These are phyloP conservation scores for Oncorhynchus tshawytscha DNA, from an alignment of 2,113 vertebrate genomes.

Conservation along the genomic window DNA sequence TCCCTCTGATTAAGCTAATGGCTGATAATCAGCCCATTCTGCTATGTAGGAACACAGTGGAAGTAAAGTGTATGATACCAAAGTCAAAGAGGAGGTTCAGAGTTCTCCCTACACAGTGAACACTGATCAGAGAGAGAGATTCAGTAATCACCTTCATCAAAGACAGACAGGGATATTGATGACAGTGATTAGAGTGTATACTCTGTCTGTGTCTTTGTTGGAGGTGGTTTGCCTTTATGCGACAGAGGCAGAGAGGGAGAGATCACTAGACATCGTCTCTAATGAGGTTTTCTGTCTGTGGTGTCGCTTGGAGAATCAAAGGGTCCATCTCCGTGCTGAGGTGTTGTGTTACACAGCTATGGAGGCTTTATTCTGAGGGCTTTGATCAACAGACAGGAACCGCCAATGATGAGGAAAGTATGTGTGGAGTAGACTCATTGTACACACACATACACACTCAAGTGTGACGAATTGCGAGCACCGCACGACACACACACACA, in stretches of 20 bases:
- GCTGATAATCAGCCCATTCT: not conserved
- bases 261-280: constrained; percentile 15
- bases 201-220: constrained; percentile 26
- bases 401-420: constrained; percentile 18
- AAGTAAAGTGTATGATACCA: too few species aligned
- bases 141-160: constrained; percentile 62
- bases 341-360: constrained; percentile 50
- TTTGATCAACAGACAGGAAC: constrained; percentile 66
- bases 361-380: constrained; percentile 31
- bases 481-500: constrained; percentile 9
- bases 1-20: not conserved
- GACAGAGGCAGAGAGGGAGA: not conserved
- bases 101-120: constrained; percentile 25
- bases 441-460: not conserved
- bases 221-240: constrained; percentile 35
- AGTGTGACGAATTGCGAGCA: not conserved
- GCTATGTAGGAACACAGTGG: not conserved
- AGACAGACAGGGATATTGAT: constrained; percentile 51
- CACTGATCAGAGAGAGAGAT: constrained; percentile 59
- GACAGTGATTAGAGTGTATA: constrained; percentile 45
- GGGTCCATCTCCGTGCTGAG: constrained; percentile 18
- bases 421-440: not conserved
- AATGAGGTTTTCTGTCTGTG: constrained; percentile 23
- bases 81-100: constrained; percentile 12
- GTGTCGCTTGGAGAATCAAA: too few species aligned